Evolutionary conservation across 2,113 vertebrate genomes (phyloP).

Genomic region (Oryzias woworae): DNA sequence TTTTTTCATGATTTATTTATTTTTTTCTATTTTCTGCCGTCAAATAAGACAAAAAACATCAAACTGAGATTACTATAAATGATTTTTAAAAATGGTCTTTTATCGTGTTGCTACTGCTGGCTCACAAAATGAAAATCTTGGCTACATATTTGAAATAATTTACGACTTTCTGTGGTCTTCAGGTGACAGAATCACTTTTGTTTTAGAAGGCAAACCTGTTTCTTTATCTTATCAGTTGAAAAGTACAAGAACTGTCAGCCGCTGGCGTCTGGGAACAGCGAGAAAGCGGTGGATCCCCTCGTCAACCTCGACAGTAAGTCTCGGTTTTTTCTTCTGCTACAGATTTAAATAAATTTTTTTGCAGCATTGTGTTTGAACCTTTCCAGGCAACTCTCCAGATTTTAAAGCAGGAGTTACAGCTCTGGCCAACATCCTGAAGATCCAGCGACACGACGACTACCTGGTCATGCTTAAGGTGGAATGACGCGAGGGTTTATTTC

Average conservation of each 20-base stretch:
- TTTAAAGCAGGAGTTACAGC: conserved; percentile 96
- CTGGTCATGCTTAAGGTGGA: conserved; percentile 95
- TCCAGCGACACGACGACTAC: conserved; percentile 95
- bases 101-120: too few species aligned
- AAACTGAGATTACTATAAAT: too few species aligned
- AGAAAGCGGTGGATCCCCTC: conserved; percentile 85
- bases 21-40: too few species aligned
- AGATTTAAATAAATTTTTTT: rapidly evolving
- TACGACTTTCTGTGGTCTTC: too few species aligned
- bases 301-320: conserved; percentile 91
- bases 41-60: too few species aligned
- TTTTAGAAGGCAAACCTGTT: too few species aligned
- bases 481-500: background rate
- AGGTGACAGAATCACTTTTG: background rate
- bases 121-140: too few species aligned
- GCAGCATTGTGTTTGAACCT: background rate
- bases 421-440: conserved; percentile 92
- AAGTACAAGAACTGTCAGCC: conserved; percentile 90
- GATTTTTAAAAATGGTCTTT: too few species aligned
- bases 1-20: too few species aligned
- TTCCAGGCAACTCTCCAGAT: conserved; percentile 88
- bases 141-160: too few species aligned
- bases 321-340: background rate
- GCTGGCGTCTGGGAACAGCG: conserved; percentile 75
- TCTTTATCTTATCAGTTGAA: conserved; percentile 79